A percentile compares a stretch with the other conserved stretches of the same genome.
Conservation (phyloP, 2,797 vertebrate genomes). For the Phrynocephalus vlangalii region DNA sequence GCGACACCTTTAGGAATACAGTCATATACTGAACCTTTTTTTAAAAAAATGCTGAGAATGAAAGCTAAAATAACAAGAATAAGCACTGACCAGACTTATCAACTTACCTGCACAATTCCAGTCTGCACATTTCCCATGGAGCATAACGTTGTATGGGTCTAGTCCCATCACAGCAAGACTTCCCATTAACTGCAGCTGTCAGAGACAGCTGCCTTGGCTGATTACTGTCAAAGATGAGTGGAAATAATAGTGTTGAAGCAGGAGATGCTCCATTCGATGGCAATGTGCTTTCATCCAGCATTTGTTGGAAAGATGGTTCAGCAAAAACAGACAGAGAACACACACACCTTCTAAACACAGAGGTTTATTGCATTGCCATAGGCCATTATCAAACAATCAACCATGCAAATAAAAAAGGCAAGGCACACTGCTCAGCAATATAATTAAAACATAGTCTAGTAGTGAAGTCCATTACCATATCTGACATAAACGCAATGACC, state of each 20-base stretch:
- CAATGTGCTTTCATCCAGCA: slow-evolving; percentile 33
- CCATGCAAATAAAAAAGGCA: not conserved
- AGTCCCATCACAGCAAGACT: slow-evolving; percentile 73
- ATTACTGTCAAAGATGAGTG: slow-evolving; percentile 81
- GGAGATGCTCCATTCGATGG: slow-evolving; percentile 32
- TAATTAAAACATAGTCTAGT: not conserved
- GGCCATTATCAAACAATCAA: not conserved
- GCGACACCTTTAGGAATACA: not conserved
- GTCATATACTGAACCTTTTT: not conserved
- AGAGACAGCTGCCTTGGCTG: slow-evolving; percentile 82
- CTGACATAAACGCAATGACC: not conserved
- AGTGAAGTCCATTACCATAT: not conserved
- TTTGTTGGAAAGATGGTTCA: slow-evolving; percentile 48
- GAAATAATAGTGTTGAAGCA: slow-evolving; percentile 51
- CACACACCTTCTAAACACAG: not conserved
- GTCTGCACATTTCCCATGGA: slow-evolving; percentile 36
- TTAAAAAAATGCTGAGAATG: not conserved
- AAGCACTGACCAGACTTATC: slow-evolving; percentile 21
- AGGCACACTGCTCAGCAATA: not conserved
- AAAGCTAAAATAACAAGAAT: slow-evolving; percentile 32
- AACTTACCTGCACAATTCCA: slow-evolving; percentile 19
- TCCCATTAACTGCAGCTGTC: slow-evolving; percentile 84
- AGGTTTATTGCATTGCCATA: not conserved
- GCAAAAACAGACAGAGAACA: slow-evolving; percentile 49
- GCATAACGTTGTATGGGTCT: slow-evolving; percentile 59